Base-by-base conservation (phyloP, 1,140 invertebrate species). In the Idris sp. region DNA sequence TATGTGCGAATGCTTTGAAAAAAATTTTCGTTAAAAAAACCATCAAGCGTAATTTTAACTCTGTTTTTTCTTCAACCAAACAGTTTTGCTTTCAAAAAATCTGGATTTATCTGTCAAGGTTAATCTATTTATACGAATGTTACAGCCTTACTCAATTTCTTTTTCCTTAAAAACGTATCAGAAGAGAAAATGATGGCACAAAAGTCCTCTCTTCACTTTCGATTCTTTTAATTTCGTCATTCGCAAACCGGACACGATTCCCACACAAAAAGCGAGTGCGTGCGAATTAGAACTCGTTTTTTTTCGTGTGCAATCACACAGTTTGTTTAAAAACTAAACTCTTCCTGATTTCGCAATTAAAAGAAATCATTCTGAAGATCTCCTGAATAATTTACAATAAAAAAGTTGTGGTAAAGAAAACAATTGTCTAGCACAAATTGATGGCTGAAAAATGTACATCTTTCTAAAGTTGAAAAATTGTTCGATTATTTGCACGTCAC, bases 111-210 rank as follows among this genome's bases (percentile, higher is more conserved):
- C 9, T 18, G 14, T 41, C 68, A 72, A 72, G 68, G 68, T 62
- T 56, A 62, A 9, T 53, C 56, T 71, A 71, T 62, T 72, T 72
- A 56, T 62, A 72, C 41, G 16, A 18, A 49, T n/a, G n/a, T n/a
- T n/a, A 9, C 33, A 62, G 58, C 33, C 68, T 62, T 49, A 49
- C 56, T 62, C 58, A 62, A 72, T 62, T 62, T 62, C 68, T 72
- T 72, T 43, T 43, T 72, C 35, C 58, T 72, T 62, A 56, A 46
- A 62, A 56, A 72, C 49, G n/a, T n/a, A n/a, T n/a, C 56, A 49
- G 49, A 72, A 62, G 49, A 72, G 56, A 51, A 72, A 72, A 41
- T 54, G 22, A 48, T 56, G 56, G 16, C 48, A 71, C 48, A 56
- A 49, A 40, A 33, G 30, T 9, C 53, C 51, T 40, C 43, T 8